phyloP scores from a whole-genome alignment of 2,888 invertebrate species.

The Drosophila melanosoma region DNA sequence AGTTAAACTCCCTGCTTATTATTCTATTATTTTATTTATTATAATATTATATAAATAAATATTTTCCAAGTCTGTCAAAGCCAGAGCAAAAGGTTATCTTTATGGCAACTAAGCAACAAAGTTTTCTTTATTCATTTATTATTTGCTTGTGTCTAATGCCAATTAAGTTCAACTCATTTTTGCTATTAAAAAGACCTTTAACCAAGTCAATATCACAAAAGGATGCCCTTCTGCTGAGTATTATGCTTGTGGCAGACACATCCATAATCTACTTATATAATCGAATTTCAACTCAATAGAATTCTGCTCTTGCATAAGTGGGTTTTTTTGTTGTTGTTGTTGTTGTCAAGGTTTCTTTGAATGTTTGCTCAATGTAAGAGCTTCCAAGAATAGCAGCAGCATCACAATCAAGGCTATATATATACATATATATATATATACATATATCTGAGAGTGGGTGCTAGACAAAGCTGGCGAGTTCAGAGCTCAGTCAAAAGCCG shows the following conservation, averaged over 20 bases:
- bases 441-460: background rate
- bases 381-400: slow-evolving; percentile 33
- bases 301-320: background rate
- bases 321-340: slow-evolving; percentile 12
- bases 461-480: slow-evolving; percentile 6
- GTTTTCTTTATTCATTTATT: no score
- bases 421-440: background rate
- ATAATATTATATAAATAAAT: background rate
- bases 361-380: slow-evolving; percentile 18
- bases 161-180: background rate
- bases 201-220: background rate
- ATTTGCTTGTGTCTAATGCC: no score
- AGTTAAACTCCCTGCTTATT: background rate
- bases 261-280: slow-evolving; percentile 11
- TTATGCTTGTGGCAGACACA: background rate
- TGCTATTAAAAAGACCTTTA: background rate
- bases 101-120: background rate
- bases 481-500: slow-evolving; percentile 51
- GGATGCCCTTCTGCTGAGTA: background rate
- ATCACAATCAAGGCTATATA: slow-evolving; percentile 35
- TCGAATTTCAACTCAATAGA: slow-evolving; percentile 2
- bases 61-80: background rate
- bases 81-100: background rate
- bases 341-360: slow-evolving; percentile 25
- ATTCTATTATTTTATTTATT: background rate